Percentiles rank a stretch among this genome's conserved stretches.
These are phyloP conservation scores for Noctilio leporinus DNA, from an alignment of 2,113 vertebrate species.

Conservation along the genomic window DNA sequence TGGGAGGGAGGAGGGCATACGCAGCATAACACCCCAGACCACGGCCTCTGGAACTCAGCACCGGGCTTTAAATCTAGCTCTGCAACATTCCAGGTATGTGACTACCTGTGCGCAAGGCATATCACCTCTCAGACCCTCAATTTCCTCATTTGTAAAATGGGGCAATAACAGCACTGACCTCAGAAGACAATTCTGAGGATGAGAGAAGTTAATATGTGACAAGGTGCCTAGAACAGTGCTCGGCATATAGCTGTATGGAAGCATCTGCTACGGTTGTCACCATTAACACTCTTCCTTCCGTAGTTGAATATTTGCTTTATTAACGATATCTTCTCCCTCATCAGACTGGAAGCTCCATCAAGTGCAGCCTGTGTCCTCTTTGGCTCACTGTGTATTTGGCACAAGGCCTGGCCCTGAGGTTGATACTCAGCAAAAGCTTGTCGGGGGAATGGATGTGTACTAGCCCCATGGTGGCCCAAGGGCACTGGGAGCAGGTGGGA, in stretches of 20 bases:
- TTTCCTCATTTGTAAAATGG: background rate
- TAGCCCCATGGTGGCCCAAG: rapidly evolving
- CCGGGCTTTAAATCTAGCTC: background rate
- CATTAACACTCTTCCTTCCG: background rate
- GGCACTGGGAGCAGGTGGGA: rapidly evolving
- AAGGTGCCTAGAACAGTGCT: background rate
- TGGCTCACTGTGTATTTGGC: background rate
- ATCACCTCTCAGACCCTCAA: background rate
- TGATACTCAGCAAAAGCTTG: background rate
- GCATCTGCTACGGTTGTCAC: rapidly evolving
- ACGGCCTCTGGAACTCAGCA: background rate
- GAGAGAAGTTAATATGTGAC: background rate
- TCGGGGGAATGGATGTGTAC: background rate
- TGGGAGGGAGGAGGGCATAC: background rate
- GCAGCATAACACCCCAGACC: background rate
- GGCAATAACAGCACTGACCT: background rate
- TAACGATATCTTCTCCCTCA: background rate
- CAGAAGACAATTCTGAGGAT: background rate
- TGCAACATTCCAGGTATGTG: background rate
- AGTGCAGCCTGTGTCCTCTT: background rate
- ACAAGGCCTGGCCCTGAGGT: background rate
- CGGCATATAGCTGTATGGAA: rapidly evolving
- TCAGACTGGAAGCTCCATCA: too few species aligned
- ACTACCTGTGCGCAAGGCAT: background rate
- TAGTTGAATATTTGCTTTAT: background rate